Evolutionary conservation across 2,113 vertebrate species (phyloP).

Genomic region (Chiloscyllium plagiosum): DNA sequence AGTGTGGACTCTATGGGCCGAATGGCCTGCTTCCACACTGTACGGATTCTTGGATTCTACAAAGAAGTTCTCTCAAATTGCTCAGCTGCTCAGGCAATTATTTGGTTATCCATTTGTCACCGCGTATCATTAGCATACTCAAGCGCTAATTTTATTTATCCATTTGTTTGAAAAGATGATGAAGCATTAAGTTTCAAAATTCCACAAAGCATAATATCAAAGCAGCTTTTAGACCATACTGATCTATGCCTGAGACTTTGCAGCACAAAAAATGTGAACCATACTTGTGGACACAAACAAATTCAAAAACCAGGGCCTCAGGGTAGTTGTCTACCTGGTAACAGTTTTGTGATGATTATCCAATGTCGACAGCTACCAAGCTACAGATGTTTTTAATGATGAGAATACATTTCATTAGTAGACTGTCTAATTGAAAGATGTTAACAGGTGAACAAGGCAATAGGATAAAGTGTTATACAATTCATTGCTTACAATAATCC

Average conservation of each 20-base stretch:
- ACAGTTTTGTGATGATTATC: neutral
- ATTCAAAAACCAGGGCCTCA: neutral
- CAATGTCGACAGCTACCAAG: neutral
- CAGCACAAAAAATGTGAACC: neutral
- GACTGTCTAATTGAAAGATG: neutral
- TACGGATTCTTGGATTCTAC: too few species aligned
- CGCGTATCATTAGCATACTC: neutral
- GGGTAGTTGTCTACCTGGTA: neutral
- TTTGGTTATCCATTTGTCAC: neutral
- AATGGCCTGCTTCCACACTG: too few species aligned
- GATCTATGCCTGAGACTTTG: neutral
- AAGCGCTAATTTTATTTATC: neutral
- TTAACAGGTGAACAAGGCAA: neutral
- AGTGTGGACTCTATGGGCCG: too few species aligned
- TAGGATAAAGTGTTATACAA: neutral
- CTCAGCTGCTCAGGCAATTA: neutral
- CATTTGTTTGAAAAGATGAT: neutral
- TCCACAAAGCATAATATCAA: neutral
- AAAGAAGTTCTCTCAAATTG: neutral
- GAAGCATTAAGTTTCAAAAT: neutral
- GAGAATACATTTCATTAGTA: neutral
- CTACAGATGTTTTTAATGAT: constrained; percentile 11
- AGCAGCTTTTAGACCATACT: constrained; percentile 16
- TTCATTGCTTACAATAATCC: constrained; percentile 27
- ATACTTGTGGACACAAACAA: neutral